Base-by-base conservation (phyloP, 1,140 invertebrate species). In the Heliconius congener region DNA sequence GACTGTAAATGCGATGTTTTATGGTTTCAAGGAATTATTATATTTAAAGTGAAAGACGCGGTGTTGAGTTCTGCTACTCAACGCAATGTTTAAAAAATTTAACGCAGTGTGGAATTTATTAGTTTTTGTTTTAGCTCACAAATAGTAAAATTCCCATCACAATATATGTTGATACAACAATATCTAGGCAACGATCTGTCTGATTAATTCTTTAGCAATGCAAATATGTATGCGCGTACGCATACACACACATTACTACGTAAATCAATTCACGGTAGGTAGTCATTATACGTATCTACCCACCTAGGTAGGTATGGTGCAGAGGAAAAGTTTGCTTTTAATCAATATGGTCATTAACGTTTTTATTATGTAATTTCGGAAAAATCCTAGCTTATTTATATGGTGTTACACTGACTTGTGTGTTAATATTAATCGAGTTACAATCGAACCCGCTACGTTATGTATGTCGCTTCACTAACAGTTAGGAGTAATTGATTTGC, bases 151-250 rank as follows among this genome's bases (percentile, higher is more conserved):
- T 66, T 66, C 60, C 60, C 3, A 16, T 66, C 3, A 66, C 60
- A 66, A 1, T 27, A 30, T 30, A 66, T 30, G 60, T 66, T 30
- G 11, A 30, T 27, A 9, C 3, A 30, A 66, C 60, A 66, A 30
- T 30, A 66, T 66, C 60, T 66, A 30, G 60, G 60, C 60, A 66
- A 30, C 27, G 60, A 66, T 66, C 27, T 30, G 27, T 66, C 60
- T 66, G 60, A 66, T 66, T 66, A 66, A 66, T 30, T 30, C 23
- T 66, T 66, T n/a, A 66, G 60, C 60, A 66, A 66, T 66, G 60
- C 60, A 30, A 27, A 52, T 52, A 52, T 19, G 60, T 27, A 66
- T 30, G 60, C 60, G 60, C 60, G 23, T 30, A n/a, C 60, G 27
- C 27, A 30, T 30, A 66, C 27, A 1, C 4, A 30, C 9, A 23